Evolutionary conservation across 30 jellyfish, hydroid and myxozoan genomes (phyloP), one percentile per base, ranked within the genome.

Genomic region (Cassiopea xamachana): DNA sequence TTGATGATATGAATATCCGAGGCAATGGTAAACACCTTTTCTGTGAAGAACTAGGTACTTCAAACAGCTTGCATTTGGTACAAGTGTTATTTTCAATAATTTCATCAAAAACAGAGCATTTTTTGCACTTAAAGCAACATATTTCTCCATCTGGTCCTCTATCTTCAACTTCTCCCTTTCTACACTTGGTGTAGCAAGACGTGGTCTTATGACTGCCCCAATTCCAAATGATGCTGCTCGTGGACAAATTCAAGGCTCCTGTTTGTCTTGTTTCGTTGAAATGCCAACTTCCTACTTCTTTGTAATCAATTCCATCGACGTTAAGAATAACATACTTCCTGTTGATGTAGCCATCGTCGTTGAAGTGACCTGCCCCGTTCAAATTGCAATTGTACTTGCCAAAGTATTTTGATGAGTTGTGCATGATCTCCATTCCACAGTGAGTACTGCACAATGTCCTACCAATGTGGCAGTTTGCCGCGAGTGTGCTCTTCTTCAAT

Each of bases 231-330:
- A 80, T 67, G 46, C 48, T n/a, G 4, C 45, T 19, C 48, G 6
- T 70, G 1, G 68, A 9, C 45, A 75, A n/a, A 7, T 10, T 44
- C 10, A 80, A 77, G 45, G 9, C 60, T 1, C 62, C 58, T 1
- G 2, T 15, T 7, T 16, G 0, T 2, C 13, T 17, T 19, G 55
- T 48, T 1, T 45, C 61, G 9, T 62, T 19, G 61, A 18, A 67
- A 27, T 80, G 46, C 80, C 80, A 80, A 44, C 61, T 14, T 7
- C 89, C 89, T 61, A 80, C 69, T 17, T 80, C 89, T 9, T 60
- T 80, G 80, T 60, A 80, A 16, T 48, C 80, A 16, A 47, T 58
- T 39, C 89, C 89, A 45, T 80, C 43, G 47, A 59, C 59, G 47
- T 80, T 80, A 44, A 80, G 15, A 12, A 80, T 46, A 8, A 13